Evolutionary conservation across 2,113 vertebrate genomes (phyloP), one percentile per base, ranked within the genome.

Genomic region (Pterocles gutturalis): DNA sequence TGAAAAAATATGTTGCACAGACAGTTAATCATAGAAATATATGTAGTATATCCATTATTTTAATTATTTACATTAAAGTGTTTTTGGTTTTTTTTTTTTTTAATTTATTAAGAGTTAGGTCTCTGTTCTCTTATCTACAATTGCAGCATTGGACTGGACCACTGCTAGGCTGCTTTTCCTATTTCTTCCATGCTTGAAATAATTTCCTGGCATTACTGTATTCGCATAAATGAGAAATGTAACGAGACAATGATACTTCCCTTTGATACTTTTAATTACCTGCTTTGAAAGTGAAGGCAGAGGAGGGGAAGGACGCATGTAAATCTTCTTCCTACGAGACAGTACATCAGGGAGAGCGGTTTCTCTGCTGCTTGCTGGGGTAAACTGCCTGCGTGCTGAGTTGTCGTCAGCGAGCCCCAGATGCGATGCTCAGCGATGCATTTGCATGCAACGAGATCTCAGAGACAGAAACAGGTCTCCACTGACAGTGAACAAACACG

Each of bases 251-350:
- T 53, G 84, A 95, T 97, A 76, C 48, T 97, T 96, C 45, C 88
- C 67, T 96, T 97, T 97, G 95, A 98, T 96, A 96, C 72, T 94
- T 97, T 96, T 97, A 97, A 98, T 98, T 97, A 98, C 89, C 71
- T 83, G 53, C 41, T 89, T 78, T 88, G 80, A 83, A 95, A 92
- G 18, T 51, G 58, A 76, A 81, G 21, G 41, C 41, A 13, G 41
- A 16, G 28, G 2, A 9, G 17, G 34, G 31, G 51, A 58, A 81
- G 34, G 16, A 20, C 33, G 70, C 0, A 1, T 31, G 19, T 17
- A 89, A 85, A 78, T 79, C 29, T 72, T 69, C 36, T 81, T 88
- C 66, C 41, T 83, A 5, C 41, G 24, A 93, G 73, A 76, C 13
- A 79, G 66, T 46, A 18, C 45, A 70, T 22, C 38, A 90, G 29